Evolutionary conservation across 2,888 invertebrate genomes (phyloP).

Genomic region (Artemia sinica): DNA sequence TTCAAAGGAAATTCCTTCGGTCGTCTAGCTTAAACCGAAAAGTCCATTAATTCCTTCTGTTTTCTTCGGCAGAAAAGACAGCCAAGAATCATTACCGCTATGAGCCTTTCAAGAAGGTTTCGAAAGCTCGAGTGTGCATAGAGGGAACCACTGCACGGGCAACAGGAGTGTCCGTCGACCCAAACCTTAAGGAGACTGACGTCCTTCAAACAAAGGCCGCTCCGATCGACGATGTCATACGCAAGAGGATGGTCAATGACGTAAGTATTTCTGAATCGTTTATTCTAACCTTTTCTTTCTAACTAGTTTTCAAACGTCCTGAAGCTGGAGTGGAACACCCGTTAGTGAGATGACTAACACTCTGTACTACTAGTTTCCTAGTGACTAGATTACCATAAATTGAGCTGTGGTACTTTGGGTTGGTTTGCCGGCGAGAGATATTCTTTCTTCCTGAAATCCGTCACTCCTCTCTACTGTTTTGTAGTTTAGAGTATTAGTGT

Average conservation of each 20-base stretch:
- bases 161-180: constrained; percentile 10
- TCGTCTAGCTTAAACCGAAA: too few species aligned
- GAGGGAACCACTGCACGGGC: neutral
- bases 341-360: too few species aligned
- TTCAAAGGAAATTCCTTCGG: too few species aligned
- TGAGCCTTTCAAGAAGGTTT: too few species aligned
- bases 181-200: constrained; percentile 2
- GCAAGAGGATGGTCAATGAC: too few species aligned
- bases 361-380: constrained; percentile 9
- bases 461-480: constrained; percentile 4
- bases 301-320: neutral
- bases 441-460: constrained; percentile 12
- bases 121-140: too few species aligned
- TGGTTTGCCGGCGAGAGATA: neutral
- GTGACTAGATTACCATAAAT: neutral
- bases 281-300: too few species aligned
- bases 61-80: too few species aligned
- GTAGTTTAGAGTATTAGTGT: neutral
- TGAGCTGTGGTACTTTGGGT: constrained; percentile 2
- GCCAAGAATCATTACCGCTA: too few species aligned
- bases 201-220: neutral
- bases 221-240: neutral
- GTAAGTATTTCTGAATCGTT: too few species aligned
- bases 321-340: too few species aligned
- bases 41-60: too few species aligned